phyloP scores from a whole-genome alignment of 2,797 vertebrate genomes.

The Thaleichthys pacificus region DNA sequence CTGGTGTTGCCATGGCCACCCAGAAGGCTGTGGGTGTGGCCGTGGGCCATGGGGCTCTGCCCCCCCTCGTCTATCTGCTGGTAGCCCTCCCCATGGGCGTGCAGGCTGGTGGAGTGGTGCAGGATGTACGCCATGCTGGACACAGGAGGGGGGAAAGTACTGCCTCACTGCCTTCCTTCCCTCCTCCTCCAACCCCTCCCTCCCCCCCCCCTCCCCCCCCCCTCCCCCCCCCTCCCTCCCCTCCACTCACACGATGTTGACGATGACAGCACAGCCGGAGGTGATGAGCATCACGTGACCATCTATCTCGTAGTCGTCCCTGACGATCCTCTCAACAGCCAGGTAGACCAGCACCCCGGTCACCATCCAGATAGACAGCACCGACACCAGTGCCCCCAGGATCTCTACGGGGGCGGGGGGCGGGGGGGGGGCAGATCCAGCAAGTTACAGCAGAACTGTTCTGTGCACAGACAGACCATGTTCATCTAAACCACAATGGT shows the following conservation, averaged over 20 bases:
- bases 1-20: slow-evolving; percentile 85
- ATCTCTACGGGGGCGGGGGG: slow-evolving; percentile 76
- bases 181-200: too few relatives aligned
- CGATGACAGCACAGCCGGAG: slow-evolving; percentile 84
- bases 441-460: too few relatives aligned
- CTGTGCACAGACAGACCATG: too few relatives aligned
- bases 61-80: slow-evolving; percentile 81
- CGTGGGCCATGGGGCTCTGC: slow-evolving; percentile 62
- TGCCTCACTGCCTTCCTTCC: background rate
- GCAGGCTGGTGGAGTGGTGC: slow-evolving; percentile 85
- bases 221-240: too few relatives aligned
- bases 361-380: slow-evolving; percentile 95
- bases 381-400: slow-evolving; percentile 88
- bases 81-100: slow-evolving; percentile 79
- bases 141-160: too few relatives aligned
- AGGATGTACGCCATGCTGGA: slow-evolving; percentile 95
- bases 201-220: too few relatives aligned
- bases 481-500: too few relatives aligned
- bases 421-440: background rate
- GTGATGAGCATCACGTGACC: slow-evolving; percentile 90
- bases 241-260: slow-evolving; percentile 87
- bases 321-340: slow-evolving; percentile 87
- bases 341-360: slow-evolving; percentile 90
- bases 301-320: slow-evolving; percentile 92
- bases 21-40: slow-evolving; percentile 67